Percentiles rank a stretch among this genome's conserved stretches.
Conservation (phyloP, 2,888 invertebrate species). For the Taphrorychus bicolor region DNA sequence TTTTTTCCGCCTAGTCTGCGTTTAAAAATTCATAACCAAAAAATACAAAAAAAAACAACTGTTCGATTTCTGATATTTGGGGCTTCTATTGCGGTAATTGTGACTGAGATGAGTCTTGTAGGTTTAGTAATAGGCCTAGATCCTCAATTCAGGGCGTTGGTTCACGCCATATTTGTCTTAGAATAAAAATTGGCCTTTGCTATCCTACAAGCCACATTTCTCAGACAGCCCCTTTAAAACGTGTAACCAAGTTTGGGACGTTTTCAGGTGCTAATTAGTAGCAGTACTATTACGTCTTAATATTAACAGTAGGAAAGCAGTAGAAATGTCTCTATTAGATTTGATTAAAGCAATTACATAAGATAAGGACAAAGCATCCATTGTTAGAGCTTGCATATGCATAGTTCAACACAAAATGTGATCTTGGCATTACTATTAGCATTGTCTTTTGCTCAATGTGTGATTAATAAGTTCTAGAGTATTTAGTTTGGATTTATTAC, state of each 20-base stretch:
- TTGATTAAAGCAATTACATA: not conserved
- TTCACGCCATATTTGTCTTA: conserved; percentile 59
- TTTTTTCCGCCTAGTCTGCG: conserved; percentile 46
- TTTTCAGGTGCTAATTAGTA: too few relatives aligned
- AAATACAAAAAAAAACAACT: conserved; percentile 55
- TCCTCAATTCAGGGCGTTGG: conserved; percentile 57
- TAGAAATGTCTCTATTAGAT: not conserved
- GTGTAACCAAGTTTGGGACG: not conserved
- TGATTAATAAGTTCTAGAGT: too few relatives aligned
- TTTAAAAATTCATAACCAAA: conserved; percentile 62
- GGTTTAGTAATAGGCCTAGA: conserved; percentile 23
- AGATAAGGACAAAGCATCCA: conserved; percentile 2
- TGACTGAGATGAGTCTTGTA: conserved; percentile 8
- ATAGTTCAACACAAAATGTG: too few relatives aligned
- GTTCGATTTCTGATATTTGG: conserved; percentile 34
- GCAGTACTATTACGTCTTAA: too few relatives aligned
- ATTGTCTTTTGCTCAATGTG: too few relatives aligned
- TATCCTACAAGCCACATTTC: not conserved
- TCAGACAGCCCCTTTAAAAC: not conserved
- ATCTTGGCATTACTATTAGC: too few relatives aligned
- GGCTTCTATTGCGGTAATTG: conserved; percentile 12
- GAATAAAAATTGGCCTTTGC: conserved; percentile 48
- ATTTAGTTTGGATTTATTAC: too few relatives aligned
- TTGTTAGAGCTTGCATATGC: not conserved
- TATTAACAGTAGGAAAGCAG: too few relatives aligned